Percentiles rank a stretch among this genome's conserved stretches.
Evolutionary conservation across 2,888 invertebrate species (phyloP).

Genomic region (Liopterus haemorrhoidalis): DNA sequence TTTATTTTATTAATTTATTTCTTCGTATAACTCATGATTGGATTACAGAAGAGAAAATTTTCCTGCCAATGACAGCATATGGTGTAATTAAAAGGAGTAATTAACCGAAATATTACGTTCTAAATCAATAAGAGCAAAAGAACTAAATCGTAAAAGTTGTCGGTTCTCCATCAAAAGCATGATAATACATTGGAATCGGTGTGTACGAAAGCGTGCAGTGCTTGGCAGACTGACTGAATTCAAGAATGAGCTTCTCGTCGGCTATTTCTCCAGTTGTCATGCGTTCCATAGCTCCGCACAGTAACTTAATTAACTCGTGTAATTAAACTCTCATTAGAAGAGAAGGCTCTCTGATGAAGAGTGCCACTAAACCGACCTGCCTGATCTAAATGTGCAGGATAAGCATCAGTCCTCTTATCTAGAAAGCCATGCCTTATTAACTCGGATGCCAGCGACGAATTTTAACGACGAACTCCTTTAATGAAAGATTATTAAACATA

Average conservation of each 20-base stretch:
- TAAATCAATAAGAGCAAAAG: no score
- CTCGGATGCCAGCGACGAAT: constrained; percentile 14
- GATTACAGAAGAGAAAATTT: no score
- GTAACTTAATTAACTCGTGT: constrained; percentile 39
- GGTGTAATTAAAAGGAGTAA: no score
- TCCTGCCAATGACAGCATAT: no score
- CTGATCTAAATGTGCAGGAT: constrained; percentile 43
- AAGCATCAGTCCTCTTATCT: constrained; percentile 28
- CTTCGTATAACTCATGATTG: no score
- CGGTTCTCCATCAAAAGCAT: no score
- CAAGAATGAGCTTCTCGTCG: no score
- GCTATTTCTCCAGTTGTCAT: constrained; percentile 7
- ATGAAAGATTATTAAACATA: no score
- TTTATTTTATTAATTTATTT: no score
- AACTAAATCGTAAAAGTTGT: no score
- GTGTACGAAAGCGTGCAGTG: not conserved
- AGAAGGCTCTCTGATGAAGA: constrained; percentile 5
- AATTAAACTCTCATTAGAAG: constrained; percentile 41
- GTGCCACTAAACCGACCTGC: constrained; percentile 24
- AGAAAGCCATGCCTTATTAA: constrained; percentile 10
- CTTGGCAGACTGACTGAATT: not conserved
- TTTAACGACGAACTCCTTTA: constrained; percentile 14
- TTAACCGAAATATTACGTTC: no score
- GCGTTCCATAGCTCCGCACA: constrained; percentile 21
- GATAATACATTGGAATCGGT: not conserved